These are phyloP conservation scores for Falco concolor DNA, from an alignment of 2,797 vertebrate species.

Conservation along the genomic window DNA sequence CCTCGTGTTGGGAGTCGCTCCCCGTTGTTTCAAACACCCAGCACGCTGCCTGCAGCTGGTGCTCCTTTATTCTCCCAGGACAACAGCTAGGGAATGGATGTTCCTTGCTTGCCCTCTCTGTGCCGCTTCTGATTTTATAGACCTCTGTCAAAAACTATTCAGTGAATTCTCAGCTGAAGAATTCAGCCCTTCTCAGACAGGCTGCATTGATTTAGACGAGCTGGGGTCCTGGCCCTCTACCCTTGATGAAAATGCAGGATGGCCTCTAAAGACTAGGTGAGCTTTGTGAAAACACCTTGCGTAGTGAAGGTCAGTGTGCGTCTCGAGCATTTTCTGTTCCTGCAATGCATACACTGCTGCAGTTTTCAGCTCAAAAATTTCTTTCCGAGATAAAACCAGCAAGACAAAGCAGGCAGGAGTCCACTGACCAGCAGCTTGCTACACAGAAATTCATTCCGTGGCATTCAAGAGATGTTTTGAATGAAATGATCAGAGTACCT, in stretches of 20 bases:
- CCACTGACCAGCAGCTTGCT: not conserved
- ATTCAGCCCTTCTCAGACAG: not conserved
- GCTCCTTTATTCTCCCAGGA: not conserved
- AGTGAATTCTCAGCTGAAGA: not conserved
- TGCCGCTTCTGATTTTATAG: not conserved
- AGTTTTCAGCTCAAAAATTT: not conserved
- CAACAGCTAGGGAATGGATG: not conserved
- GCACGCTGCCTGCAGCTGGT: not conserved
- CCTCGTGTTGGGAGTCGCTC: not conserved
- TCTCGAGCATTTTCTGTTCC: not conserved
- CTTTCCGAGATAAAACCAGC: not conserved
- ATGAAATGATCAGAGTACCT: not conserved
- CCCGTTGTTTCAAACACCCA: not conserved
- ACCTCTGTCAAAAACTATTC: not conserved
- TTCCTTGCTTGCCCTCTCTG: not conserved
- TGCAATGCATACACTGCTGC: not conserved
- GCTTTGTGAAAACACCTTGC: not conserved
- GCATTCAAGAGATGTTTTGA: not conserved
- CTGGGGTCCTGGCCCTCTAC: not conserved
- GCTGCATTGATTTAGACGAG: not conserved
- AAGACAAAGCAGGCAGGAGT: not conserved
- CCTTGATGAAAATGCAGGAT: not conserved
- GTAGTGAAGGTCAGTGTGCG: not conserved
- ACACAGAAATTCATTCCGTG: not conserved
- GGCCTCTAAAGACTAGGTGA: not conserved